A percentile compares a stretch with the other conserved stretches of the same genome.
Evolutionary conservation across 2,888 invertebrate genomes (phyloP).

Genomic region (Acronicta psi): DNA sequence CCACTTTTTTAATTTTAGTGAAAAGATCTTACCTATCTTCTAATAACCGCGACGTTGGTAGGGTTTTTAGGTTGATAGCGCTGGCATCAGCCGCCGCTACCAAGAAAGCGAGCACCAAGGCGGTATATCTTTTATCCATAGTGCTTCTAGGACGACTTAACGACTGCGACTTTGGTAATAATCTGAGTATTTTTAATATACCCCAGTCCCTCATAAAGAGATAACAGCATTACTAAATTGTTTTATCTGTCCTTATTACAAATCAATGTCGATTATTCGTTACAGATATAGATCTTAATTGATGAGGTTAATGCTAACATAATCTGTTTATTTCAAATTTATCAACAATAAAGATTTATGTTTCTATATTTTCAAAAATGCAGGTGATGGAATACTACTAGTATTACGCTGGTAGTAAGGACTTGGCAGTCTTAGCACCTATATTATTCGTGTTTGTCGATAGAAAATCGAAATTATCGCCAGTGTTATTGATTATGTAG

Average conservation of each 20-base stretch:
- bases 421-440: background rate
- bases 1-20: background rate
- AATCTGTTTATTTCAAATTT: constrained; percentile 45
- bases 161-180: constrained; percentile 45
- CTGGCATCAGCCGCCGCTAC: constrained; percentile 73
- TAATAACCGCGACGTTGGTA: constrained; percentile 49
- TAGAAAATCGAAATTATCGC: too few relatives aligned
- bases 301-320: constrained; percentile 61
- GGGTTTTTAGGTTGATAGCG: constrained; percentile 55
- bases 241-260: constrained; percentile 61
- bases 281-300: constrained; percentile 69
- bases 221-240: constrained; percentile 61
- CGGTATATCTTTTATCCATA: constrained; percentile 71
- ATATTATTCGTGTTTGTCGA: background rate
- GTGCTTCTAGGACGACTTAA: constrained; percentile 49
- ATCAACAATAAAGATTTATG: constrained; percentile 28
- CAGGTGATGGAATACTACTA: constrained; percentile 24
- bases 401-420: constrained; percentile 1
- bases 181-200: constrained; percentile 60
- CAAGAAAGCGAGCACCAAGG: constrained; percentile 66
- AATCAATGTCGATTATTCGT: constrained; percentile 67
- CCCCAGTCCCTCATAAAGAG: constrained; percentile 51
- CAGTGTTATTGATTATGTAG: too few relatives aligned
- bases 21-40: constrained; percentile 34
- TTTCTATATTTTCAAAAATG: constrained; percentile 1